Evolutionary conservation across 1,140 invertebrate species (phyloP), one percentile per base, ranked within the genome.

Genomic region (Chrysoperla carnea): DNA sequence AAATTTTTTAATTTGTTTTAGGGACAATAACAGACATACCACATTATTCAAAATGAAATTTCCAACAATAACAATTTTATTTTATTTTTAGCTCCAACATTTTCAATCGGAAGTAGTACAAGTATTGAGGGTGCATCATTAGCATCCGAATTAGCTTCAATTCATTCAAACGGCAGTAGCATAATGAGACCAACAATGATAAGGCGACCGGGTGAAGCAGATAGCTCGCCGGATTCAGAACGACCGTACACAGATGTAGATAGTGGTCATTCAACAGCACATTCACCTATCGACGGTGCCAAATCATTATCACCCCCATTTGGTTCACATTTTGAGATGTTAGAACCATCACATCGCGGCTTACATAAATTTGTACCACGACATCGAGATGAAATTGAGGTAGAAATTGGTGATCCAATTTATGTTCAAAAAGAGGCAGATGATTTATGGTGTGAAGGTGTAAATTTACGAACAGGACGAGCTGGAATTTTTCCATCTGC

Each of bases 371-470:
- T 98, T 56, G 75, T 95, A 48, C 89, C 92, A 0, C 67, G 92
- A 41, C 93, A 97, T 64, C 76, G 81, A 29, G 93, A 96, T 58
- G 92, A 98, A 66, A 82, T 97, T 40, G 86, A 92, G 58, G 73
- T 97, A 8, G 92, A 97, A 67, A 94, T 97, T 40, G 94, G 94
- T 6, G 94, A 98, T 64, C 89, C 92, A 6, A 79, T 98, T 49
- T 95, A 96, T 56, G 89, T 98, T 46, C 85, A 93, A 53, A 89
- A 90, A 58, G 90, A 96, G 61, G 88, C 82, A 9, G 93, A 97
- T 50, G 93, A 98, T 63, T 67, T 95, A 37, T 98, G 94, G 93
- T 94, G 90, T 66, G 90, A 95, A 81, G 92, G 88, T 35, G 86
- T 95, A 1, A 98, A 97, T 67, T 62, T 97, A 38, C 69, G 91